These are phyloP conservation scores for Garra rufa DNA, from an alignment of 2,113 vertebrate species.

Conservation along the genomic window DNA sequence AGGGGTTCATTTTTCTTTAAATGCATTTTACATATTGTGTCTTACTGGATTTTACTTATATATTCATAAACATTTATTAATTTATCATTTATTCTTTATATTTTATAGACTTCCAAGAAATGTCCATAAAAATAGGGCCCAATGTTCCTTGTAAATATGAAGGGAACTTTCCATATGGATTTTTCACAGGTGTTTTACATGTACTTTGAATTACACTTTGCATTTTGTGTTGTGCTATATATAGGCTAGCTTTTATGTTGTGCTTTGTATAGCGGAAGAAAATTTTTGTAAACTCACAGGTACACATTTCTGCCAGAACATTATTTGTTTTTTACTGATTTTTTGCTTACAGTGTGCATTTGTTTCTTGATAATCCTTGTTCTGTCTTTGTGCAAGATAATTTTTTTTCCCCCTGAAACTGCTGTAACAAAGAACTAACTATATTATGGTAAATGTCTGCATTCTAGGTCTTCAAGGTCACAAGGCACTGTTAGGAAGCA, in stretches of 20 bases:
- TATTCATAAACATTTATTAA: neutral
- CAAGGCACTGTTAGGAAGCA: neutral
- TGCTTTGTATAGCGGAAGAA: neutral
- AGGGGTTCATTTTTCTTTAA: neutral
- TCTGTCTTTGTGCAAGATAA: too few relatives aligned
- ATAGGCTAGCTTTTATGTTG: neutral
- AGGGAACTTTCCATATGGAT: neutral
- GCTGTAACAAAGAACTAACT: too few relatives aligned
- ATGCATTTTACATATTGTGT: neutral
- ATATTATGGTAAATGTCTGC: neutral
- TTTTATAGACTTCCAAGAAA: neutral
- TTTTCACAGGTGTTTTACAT: neutral
- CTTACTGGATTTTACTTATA: neutral
- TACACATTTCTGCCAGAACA: neutral
- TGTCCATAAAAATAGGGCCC: neutral
- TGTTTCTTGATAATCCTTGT: neutral
- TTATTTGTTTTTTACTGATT: neutral
- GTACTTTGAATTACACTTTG: neutral
- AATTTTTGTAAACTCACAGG: neutral
- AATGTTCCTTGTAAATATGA: neutral
- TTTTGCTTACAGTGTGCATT: neutral
- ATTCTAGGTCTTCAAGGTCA: neutral
- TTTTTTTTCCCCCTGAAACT: too few relatives aligned
- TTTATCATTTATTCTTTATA: neutral
- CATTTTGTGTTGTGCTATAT: neutral